These are phyloP conservation scores for Myathropa florea DNA, from an alignment of 2,888 invertebrate genomes.

Conservation along the genomic window DNA sequence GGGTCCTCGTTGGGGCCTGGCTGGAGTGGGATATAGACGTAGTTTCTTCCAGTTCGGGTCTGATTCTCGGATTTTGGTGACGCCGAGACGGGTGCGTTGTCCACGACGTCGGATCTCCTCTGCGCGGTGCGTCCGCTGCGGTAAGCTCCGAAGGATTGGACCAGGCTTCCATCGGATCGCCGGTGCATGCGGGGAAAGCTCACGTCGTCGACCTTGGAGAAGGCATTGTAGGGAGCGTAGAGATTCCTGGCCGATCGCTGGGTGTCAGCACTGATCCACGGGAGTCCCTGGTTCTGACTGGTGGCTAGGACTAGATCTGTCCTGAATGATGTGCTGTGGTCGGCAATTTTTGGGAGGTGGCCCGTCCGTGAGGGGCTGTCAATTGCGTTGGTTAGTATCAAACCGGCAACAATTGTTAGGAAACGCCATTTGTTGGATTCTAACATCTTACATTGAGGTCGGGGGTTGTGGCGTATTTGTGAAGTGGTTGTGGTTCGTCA, in stretches of 20 bases:
- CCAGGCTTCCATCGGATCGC: constrained; percentile 77
- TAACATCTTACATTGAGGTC: constrained; percentile 80
- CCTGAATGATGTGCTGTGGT: constrained; percentile 23
- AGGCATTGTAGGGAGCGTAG: constrained; percentile 79
- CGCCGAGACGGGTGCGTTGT: constrained; percentile 38
- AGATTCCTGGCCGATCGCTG: constrained; percentile 78
- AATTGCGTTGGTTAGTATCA: constrained; percentile 75
- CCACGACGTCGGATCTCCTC: constrained; percentile 75
- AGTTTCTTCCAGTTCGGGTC: constrained; percentile 76
- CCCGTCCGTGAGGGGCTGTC: constrained; percentile 72
- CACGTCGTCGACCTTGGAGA: constrained; percentile 78
- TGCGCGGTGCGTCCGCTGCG: constrained; percentile 72
- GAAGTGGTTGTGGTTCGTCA: not conserved
- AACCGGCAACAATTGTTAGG: constrained; percentile 76
- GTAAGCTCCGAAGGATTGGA: constrained; percentile 79
- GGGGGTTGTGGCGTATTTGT: not conserved
- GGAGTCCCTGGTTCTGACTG: constrained; percentile 9
- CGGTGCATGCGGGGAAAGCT: constrained; percentile 77
- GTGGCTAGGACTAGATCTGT: constrained; percentile 19
- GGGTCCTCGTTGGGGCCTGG: constrained; percentile 62
- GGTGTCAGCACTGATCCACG: constrained; percentile 13
- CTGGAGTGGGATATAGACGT: constrained; percentile 78
- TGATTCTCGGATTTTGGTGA: constrained; percentile 73
- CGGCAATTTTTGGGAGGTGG: constrained; percentile 44
- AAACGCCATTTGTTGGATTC: constrained; percentile 78